phyloP scores from a whole-genome alignment of 53 echinoderm and acorn worm species.

The Arbacia lixula region DNA sequence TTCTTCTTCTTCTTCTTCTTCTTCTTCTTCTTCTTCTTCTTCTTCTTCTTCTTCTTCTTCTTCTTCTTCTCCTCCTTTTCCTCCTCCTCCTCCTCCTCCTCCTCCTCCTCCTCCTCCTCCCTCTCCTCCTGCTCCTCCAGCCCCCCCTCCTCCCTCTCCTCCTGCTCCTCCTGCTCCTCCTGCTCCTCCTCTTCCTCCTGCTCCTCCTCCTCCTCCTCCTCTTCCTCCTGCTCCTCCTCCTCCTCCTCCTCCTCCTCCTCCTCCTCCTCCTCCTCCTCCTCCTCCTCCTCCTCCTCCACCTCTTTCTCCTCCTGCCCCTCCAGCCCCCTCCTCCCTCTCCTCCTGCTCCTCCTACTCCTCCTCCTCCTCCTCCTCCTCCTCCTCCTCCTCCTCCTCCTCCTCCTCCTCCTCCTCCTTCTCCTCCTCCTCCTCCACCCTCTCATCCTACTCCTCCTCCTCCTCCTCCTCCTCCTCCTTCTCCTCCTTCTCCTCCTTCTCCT shows the following conservation, averaged over 20 bases:
- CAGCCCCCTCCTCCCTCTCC: background rate
- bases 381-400: background rate
- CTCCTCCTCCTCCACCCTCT: background rate
- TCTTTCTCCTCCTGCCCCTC: no score
- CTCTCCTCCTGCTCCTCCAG: background rate
- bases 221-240: background rate
- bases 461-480: background rate
- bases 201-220: background rate
- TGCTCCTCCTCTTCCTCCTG: background rate
- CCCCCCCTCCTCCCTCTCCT: background rate
- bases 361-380: background rate
- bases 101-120: background rate
- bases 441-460: background rate
- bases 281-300: background rate
- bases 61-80: background rate
- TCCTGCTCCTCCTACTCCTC: background rate
- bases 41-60: background rate
- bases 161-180: background rate
- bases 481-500: background rate
- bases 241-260: background rate
- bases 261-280: background rate
- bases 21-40: background rate
- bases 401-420: background rate
- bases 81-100: background rate
- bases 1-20: background rate